Base-by-base conservation (phyloP, 2,797 vertebrate species). In the Jordanella pulchra region DNA sequence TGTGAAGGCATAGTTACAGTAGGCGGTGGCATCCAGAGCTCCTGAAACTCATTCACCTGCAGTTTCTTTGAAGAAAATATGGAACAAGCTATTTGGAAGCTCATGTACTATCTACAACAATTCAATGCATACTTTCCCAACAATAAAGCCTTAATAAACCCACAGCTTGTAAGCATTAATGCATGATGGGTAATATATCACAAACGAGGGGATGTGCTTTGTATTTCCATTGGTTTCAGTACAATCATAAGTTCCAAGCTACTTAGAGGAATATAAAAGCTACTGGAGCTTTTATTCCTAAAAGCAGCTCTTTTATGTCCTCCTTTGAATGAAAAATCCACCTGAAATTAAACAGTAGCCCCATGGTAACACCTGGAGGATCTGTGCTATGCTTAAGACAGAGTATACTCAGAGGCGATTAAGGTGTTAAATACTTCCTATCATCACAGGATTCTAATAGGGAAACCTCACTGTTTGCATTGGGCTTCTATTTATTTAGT, bases 311-410 rank as follows among this genome's bases (percentile, higher is more conserved):
- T 61, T 61, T 61, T 39, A 14, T 39, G 21, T 61, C 58, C 17
- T 35, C 28, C 32, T 61, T 5, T 39, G 58, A 61, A 61, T 39
- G 32, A 61, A 61, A 61, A 61, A 61, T 61, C 58, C 58, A n/a
- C 58, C n/a, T 53, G 48, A 58, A 71, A 71, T 61, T 61, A 61
- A 61, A 61, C n/a, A 61, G 58, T 42, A n/a, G 32, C 23, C 58
- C 58, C 58, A 61, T 61, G 58, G 32, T 39, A 42, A 23, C 35
- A 61, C 32, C 58, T 61, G 21, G 35, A n/a, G 58, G 58, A 39
- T 61, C 32, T 61, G 58, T 61, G 35, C 58, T 61, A 39, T 61
- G 35, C 58, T 61, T 61, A 61, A 61, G 32, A 61, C 58, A 39
- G 10, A 61, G 58, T n/a, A 39, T 39, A 39, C 58, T 61, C 58